Percentiles rank a stretch among this genome's conserved stretches.
Conservation (phyloP, 2,797 vertebrate genomes). For the Tiaroga cobitis region DNA sequence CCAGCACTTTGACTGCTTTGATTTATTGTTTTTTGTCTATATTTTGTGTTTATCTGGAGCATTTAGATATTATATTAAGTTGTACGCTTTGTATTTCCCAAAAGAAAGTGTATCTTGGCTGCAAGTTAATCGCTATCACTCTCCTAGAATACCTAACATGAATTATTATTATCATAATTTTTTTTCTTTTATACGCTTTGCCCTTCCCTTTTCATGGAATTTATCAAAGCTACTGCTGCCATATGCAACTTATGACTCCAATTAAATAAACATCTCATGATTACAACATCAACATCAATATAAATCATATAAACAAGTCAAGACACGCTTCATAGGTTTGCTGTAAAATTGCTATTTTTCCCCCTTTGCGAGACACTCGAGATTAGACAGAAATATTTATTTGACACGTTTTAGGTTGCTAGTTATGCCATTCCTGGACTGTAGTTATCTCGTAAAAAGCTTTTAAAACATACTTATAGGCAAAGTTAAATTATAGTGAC, state of each 20-base stretch:
- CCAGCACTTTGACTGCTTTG: constrained; percentile 36
- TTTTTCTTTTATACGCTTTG: constrained; percentile 16
- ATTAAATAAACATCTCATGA: constrained; percentile 44
- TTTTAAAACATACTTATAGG: constrained; percentile 15
- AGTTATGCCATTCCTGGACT: background rate
- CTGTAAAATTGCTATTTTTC: constrained; percentile 21
- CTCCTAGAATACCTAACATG: constrained; percentile 14
- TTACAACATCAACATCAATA: constrained; percentile 51
- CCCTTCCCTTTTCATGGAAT: constrained; percentile 12
- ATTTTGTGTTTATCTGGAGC: constrained; percentile 26
- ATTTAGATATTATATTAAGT: constrained; percentile 20
- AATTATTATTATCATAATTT: constrained; percentile 17
- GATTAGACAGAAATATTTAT: constrained; percentile 31
- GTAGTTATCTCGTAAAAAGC: background rate
- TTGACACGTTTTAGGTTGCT: constrained; percentile 8
- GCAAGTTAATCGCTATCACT: constrained; percentile 1
- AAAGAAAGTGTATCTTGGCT: constrained; percentile 17
- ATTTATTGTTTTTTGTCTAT: constrained; percentile 44
- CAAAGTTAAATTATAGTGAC: background rate
- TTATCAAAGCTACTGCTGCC: constrained; percentile 28
- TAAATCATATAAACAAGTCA: constrained; percentile 43
- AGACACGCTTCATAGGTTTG: constrained; percentile 15
- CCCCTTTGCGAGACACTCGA: background rate
- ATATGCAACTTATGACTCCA: constrained; percentile 25
- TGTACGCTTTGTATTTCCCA: constrained; percentile 20